Percentiles rank a stretch among this genome's conserved stretches.
Conservation (phyloP, 2,797 vertebrate species). For the Sebastes cheni region DNA sequence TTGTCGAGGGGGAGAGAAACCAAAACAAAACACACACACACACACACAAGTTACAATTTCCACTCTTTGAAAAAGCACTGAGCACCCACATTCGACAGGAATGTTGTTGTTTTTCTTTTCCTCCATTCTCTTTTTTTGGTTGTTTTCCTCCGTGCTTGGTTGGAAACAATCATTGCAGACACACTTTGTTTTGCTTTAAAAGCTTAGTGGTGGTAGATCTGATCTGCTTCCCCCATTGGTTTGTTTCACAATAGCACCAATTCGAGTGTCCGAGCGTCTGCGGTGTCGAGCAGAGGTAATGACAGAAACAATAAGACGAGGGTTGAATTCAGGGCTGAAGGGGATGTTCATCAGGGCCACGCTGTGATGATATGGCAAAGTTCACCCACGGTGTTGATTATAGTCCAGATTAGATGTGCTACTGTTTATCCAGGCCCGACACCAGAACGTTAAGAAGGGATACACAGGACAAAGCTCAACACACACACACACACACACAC, state of each 20-base stretch:
- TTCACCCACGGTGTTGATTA: constrained; percentile 48
- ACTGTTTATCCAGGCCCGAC: constrained; percentile 34
- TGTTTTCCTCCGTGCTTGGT: constrained; percentile 38
- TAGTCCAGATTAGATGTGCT: constrained; percentile 48
- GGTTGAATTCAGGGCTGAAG: constrained; percentile 8
- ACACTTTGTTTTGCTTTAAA: constrained; percentile 46
- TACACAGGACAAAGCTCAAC: constrained; percentile 21
- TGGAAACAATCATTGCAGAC: constrained; percentile 47
- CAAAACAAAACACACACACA: constrained; percentile 28
- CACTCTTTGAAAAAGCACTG: constrained; percentile 58
- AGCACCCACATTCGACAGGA: constrained; percentile 67
- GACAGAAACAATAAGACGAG: constrained; percentile 12
- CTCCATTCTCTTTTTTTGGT: neutral
- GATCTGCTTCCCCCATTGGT: constrained; percentile 43
- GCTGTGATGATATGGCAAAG: constrained; percentile 65
- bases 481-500: neutral
- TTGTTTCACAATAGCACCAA: constrained; percentile 77
- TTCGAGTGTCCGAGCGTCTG: constrained; percentile 60
- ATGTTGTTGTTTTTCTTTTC: constrained; percentile 38
- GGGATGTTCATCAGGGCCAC: constrained; percentile 19
- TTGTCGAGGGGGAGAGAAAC: constrained; percentile 53
- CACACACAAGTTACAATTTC: constrained; percentile 50
- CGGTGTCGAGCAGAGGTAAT: constrained; percentile 48
- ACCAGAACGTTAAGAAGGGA: constrained; percentile 14
- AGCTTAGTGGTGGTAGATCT: constrained; percentile 46